Base-by-base conservation (phyloP, 2,113 vertebrate genomes). In the Gobius niger region DNA sequence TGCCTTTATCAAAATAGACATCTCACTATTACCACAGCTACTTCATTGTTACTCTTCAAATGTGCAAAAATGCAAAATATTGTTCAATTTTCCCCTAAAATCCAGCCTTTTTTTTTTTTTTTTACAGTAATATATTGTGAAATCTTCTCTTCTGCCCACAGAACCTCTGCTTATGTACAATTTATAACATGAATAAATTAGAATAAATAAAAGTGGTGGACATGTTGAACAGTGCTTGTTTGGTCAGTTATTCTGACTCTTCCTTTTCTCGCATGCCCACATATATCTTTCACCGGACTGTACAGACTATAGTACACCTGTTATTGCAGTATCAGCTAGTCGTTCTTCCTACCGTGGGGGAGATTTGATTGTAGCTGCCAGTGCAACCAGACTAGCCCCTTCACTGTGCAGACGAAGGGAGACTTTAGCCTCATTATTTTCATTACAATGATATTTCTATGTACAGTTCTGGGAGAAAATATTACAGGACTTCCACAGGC, bases 1-100 rank as follows among this genome's bases (percentile, higher is more conserved):
- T 61, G 65, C 73, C 24, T 18, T 62, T 87, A 89, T 72, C 72
- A 92, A 88, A 91, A 92, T 88, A 89, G 54, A 85, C n/a, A 59
- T 86, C 65, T 82, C 47, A 60, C 40, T 9, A 59, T 24, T 65
- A 40, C 24, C 65, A 68, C 63, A 34, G 24, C n/a, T n/a, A 65
- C 46, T 15, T 86, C 50, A 64, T 76, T 65, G 71, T 77, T 82
- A 78, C 75, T 77, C 46, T 67, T 60, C 3, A 85, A 74, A 52
- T 90, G 87, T 89, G 88, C 83, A 91, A 84, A 89, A 59, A 10
- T 64, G 16, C 65, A 65, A 81, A 47, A 47, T 67, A 65, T 70
- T 50, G 7, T 67, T 68, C 7, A 65, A 76, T 70, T 63, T 15
- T 75, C 80, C 57, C 19, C 13, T 67, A 24, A 19, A 70, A 63